Evolutionary conservation across 2,113 vertebrate genomes (phyloP).

Genomic region (Uria lomvia): DNA sequence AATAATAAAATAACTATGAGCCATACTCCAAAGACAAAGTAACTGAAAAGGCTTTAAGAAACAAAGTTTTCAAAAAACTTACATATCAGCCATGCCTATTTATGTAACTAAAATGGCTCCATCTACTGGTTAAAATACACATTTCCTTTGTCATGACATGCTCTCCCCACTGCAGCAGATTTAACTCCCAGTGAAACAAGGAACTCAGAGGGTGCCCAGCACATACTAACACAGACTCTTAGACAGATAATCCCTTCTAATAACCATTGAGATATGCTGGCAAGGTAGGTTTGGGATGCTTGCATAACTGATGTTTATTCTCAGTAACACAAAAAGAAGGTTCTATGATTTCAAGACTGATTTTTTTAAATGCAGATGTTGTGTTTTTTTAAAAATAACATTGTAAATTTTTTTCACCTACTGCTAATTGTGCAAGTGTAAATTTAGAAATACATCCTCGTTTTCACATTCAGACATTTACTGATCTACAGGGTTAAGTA

Average conservation of each 20-base stretch:
- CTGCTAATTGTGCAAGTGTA: neutral
- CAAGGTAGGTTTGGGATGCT: neutral
- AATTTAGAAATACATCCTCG: neutral
- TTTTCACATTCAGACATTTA: neutral
- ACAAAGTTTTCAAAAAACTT: neutral
- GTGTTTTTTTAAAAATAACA: neutral
- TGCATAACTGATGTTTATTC: neutral
- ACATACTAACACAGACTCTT: neutral
- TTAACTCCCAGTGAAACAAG: neutral
- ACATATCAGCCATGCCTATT: too few relatives aligned
- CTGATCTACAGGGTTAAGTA: neutral
- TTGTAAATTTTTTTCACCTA: neutral
- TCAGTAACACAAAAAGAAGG: neutral
- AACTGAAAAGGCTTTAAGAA: neutral
- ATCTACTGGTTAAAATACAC: constrained; percentile 24
- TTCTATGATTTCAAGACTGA: neutral
- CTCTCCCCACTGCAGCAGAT: neutral
- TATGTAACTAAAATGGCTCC: neutral
- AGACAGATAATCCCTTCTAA: neutral
- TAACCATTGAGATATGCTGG: neutral
- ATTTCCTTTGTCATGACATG: neutral
- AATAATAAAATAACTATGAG: neutral
- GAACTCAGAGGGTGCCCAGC: neutral
- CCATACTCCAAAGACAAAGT: neutral
- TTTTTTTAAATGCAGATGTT: neutral